phyloP scores from a whole-genome alignment of 2,797 vertebrate genomes.

The Lacerta bilineata region DNA sequence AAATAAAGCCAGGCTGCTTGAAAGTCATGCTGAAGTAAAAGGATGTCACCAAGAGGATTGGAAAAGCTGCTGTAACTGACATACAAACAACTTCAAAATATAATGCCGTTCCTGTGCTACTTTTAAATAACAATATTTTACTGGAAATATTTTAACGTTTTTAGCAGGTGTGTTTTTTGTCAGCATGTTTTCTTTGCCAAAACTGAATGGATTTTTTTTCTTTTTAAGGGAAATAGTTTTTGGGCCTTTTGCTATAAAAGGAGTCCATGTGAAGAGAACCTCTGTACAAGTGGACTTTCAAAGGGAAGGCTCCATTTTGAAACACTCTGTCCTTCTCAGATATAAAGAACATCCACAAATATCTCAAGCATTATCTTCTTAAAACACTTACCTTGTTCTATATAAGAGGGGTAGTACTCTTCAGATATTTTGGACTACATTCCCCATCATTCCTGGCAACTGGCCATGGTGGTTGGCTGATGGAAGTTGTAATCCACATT shows the following conservation, averaged over 20 bases:
- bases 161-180: constrained; percentile 52
- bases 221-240: constrained; percentile 45
- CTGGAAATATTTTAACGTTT: constrained; percentile 43
- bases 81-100: constrained; percentile 36
- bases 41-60: constrained; percentile 24
- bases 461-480: too few relatives aligned
- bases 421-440: too few relatives aligned
- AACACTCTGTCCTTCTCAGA: constrained; percentile 21
- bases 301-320: constrained; percentile 51
- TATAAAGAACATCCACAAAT: background rate
- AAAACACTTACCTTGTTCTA: constrained; percentile 36
- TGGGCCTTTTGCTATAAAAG: constrained; percentile 36
- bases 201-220: constrained; percentile 25
- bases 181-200: constrained; percentile 24
- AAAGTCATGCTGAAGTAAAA: constrained; percentile 88
- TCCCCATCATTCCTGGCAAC: too few relatives aligned
- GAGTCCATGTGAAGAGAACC: constrained; percentile 26
- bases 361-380: constrained; percentile 38
- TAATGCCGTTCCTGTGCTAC: constrained; percentile 52
- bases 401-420: background rate
- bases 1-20: constrained; percentile 91
- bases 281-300: constrained; percentile 46
- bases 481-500: too few relatives aligned
- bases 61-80: constrained; percentile 28
- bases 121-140: constrained; percentile 52